Evolutionary conservation across 1,140 invertebrate genomes (phyloP), one percentile per base, ranked within the genome.

Genomic region (Tetragnatha versicolor): DNA sequence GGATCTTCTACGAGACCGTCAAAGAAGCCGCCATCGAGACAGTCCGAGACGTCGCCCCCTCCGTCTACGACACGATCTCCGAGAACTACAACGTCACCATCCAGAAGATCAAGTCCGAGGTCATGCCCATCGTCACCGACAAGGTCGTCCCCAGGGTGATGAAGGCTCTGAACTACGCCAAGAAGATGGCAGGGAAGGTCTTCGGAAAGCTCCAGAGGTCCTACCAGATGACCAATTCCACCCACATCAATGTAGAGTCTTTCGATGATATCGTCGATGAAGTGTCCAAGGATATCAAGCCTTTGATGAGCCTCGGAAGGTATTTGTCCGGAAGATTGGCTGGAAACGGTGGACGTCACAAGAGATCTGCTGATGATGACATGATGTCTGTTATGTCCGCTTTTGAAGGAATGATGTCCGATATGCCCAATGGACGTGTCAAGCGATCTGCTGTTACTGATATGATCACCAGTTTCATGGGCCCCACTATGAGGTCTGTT

Each of bases 161-260:
- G 3, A 73, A 60, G 22, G 2, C n/a, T 2, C 22, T 12, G 20
- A 5, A 22, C 0, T 73, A 73, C 9, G 33, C 53, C 2, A 45
- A 42, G 20, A 31, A n/a, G 0, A 10, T 73, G 12, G 33, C 20
- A 0, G 25, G n/a, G 2, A 42, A 10, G 17, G 3, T 60, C 0
- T 27, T 60, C 17, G 7, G 29, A 2, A 73, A 73, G 12, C 1
- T 58, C 0, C 4, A 60, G 1, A 9, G 47, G 9, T 47, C 69
- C 9, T 73, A 27, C 3, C 53, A 73, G 33, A 3, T 60, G 22
- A 45, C 53, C 17, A 73, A 73, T 12, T 60, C 51, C 10, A 73
- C 69, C 9, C 53, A 73, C 9, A 58, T 73, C 5, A 73, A 42
- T n/a, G n/a, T 73, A 2, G 53, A 60, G 1, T 73, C 69, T 7